phyloP scores from a whole-genome alignment of 2,888 invertebrate genomes.

The Tenthredo amoena region DNA sequence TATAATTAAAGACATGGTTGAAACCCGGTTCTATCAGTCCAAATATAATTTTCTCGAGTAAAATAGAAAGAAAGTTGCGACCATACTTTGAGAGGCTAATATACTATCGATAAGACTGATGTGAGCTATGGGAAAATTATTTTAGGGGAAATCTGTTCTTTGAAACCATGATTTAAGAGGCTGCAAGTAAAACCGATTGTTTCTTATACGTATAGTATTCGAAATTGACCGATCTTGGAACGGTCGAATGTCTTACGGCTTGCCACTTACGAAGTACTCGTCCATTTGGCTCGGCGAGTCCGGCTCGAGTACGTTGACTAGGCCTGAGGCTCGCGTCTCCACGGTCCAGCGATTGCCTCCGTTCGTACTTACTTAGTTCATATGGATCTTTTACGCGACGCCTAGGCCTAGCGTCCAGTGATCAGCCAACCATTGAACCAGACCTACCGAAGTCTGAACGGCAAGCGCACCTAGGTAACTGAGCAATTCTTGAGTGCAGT shows the following conservation, averaged over 20 bases:
- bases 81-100: neutral
- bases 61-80: neutral
- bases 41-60: neutral
- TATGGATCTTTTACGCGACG: conserved; percentile 55
- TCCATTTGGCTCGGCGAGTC: conserved; percentile 35
- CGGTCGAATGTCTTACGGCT: conserved; percentile 7
- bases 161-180: neutral
- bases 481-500: neutral
- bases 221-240: conserved; percentile 29
- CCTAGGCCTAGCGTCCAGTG: conserved; percentile 40
- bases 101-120: no score
- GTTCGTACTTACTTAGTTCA: conserved; percentile 49
- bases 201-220: neutral
- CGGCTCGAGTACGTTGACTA: conserved; percentile 50
- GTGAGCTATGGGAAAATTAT: neutral
- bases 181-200: neutral
- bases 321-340: conserved; percentile 61
- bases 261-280: conserved; percentile 14
- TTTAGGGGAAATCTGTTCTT: neutral
- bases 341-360: conserved; percentile 59
- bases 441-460: conserved; percentile 23
- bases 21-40: neutral
- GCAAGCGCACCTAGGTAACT: conserved; percentile 41
- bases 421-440: conserved; percentile 45
- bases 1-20: neutral